These are phyloP conservation scores for Thomomys bottae DNA, from an alignment of 2,113 vertebrate species.

Conservation along the genomic window DNA sequence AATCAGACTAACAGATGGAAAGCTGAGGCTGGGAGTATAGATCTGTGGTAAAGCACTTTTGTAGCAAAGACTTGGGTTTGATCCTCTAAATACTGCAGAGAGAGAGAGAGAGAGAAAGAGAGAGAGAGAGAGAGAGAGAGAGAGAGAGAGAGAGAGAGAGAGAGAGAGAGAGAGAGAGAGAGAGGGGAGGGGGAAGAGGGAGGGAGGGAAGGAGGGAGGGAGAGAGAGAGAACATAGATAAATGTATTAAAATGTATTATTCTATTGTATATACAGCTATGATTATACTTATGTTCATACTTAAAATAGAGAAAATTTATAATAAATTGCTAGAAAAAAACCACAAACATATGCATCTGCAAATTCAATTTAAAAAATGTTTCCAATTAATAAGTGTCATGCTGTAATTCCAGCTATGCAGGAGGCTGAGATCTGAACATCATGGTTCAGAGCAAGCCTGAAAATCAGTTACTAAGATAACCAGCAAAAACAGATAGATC, in stretches of 20 bases:
- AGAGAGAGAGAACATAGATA: background rate
- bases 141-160: background rate
- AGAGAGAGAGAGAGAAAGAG: background rate
- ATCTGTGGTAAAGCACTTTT: background rate
- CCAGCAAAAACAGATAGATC: too few relatives aligned
- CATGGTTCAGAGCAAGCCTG: too few relatives aligned
- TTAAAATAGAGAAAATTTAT: slow-evolving; percentile 73
- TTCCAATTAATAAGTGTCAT: background rate
- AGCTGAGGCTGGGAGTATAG: background rate
- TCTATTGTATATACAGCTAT: background rate
- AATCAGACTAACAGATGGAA: background rate
- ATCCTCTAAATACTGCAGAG: background rate
- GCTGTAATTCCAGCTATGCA: too few relatives aligned
- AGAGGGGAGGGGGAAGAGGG: too few relatives aligned
- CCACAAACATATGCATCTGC: slow-evolving; percentile 8
- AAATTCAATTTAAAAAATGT: slow-evolving; percentile 27
- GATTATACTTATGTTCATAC: background rate
- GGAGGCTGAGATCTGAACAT: too few relatives aligned
- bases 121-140: too few relatives aligned
- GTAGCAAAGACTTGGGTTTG: background rate
- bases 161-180: too few relatives aligned
- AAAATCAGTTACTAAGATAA: too few relatives aligned
- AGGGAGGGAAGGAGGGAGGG: background rate
- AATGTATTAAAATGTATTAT: too few relatives aligned
- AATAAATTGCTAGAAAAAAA: slow-evolving; percentile 61